Evolutionary conservation across 2,888 invertebrate species (phyloP).

Genomic region (Ichneumon xanthorius): DNA sequence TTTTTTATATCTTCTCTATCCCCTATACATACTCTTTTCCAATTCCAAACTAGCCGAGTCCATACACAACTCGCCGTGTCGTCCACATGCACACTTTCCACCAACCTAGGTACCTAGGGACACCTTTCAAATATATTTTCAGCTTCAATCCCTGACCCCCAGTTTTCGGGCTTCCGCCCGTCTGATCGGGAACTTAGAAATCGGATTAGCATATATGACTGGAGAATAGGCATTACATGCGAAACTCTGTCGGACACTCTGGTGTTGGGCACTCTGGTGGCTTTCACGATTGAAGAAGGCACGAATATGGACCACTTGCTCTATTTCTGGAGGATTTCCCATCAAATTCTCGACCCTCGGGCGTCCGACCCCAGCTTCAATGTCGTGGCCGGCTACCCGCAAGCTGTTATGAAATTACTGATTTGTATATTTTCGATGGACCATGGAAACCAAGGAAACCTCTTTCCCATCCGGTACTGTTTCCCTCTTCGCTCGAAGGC

Average conservation of each 20-base stretch:
- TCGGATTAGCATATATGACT: constrained; percentile 58
- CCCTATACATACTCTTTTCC: constrained; percentile 32
- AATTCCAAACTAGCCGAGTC: constrained; percentile 51
- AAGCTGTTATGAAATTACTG: not conserved
- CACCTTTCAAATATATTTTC: constrained; percentile 62
- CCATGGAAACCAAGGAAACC: not conserved
- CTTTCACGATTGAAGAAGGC: not conserved
- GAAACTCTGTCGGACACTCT: not conserved
- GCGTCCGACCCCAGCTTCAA: not conserved
- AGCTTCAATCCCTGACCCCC: constrained; percentile 51
- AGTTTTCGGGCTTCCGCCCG: constrained; percentile 22
- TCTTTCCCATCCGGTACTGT: not conserved
- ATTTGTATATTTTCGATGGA: constrained; percentile 8
- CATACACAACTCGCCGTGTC: constrained; percentile 65
- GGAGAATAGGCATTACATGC: constrained; percentile 1
- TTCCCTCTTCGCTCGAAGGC: not conserved
- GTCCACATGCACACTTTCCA: constrained; percentile 65
- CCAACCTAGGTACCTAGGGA: constrained; percentile 31
- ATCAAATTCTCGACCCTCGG: not conserved
- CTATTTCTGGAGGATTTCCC: not conserved
- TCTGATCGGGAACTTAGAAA: constrained; percentile 37
- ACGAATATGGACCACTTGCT: not conserved
- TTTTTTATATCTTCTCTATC: constrained; percentile 32
- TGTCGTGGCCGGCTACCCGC: not conserved
- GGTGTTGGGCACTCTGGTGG: not conserved